These are phyloP conservation scores for Sepioteuthis lessoniana DNA, from an alignment of 2,888 invertebrate species.

Conservation along the genomic window DNA sequence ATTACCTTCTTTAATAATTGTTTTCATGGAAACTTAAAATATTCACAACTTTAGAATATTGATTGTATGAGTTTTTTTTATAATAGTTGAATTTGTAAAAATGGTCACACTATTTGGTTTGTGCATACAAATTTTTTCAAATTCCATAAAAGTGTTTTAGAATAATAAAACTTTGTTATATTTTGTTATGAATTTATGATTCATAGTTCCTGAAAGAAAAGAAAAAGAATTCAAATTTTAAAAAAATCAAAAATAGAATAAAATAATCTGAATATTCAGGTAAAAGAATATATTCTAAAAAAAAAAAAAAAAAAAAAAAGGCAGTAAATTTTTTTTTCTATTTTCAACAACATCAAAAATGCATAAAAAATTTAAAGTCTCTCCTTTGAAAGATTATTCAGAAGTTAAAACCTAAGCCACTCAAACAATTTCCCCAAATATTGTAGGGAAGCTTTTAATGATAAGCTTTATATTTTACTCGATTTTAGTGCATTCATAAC, in stretches of 20 bases:
- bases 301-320: neutral
- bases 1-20: neutral
- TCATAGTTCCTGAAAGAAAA: neutral
- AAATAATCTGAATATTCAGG: neutral
- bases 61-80: neutral
- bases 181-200: conserved; percentile 14
- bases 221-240: neutral
- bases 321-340: neutral
- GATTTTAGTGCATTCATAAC: neutral
- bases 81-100: neutral
- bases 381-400: neutral
- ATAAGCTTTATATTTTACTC: too few species aligned
- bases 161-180: neutral
- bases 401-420: neutral
- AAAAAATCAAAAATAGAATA: too few species aligned
- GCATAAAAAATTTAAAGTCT: neutral
- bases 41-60: neutral
- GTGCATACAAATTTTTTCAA: neutral
- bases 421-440: neutral
- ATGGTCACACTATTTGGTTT: neutral
- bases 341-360: neutral
- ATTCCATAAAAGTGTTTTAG: neutral
- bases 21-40: neutral
- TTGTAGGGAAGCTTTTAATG: neutral
- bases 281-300: neutral